phyloP scores from a whole-genome alignment of 23 tunicate genomes.

The Ascidia mentula region DNA sequence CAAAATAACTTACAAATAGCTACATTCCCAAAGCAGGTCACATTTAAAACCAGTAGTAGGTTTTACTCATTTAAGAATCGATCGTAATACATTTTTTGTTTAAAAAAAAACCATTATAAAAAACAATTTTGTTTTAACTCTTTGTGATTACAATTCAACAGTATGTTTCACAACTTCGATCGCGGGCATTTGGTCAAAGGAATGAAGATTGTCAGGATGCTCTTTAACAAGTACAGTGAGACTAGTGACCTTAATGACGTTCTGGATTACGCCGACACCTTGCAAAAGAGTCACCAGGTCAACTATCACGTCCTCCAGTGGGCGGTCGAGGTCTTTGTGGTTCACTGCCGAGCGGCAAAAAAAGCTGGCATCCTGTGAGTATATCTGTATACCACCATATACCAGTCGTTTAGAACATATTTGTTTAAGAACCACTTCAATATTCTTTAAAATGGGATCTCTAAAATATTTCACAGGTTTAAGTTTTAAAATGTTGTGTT shows the following conservation, averaged over 20 bases:
- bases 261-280: slow-evolving; percentile 65
- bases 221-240: slow-evolving; percentile 61
- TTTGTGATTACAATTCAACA: too few relatives aligned
- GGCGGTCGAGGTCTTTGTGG: slow-evolving; percentile 78
- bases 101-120: too few relatives aligned
- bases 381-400: not conserved
- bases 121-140: too few relatives aligned
- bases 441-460: too few relatives aligned
- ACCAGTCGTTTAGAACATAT: not conserved
- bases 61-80: too few relatives aligned
- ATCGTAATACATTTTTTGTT: too few relatives aligned
- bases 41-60: too few relatives aligned
- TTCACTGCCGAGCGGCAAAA: slow-evolving; percentile 52
- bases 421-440: not conserved
- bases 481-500: too few relatives aligned
- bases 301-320: slow-evolving; percentile 73
- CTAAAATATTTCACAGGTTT: too few relatives aligned
- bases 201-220: slow-evolving; percentile 40
- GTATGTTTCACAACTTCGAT: slow-evolving; percentile 30
- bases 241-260: slow-evolving; percentile 51
- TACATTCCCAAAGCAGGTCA: too few relatives aligned
- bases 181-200: slow-evolving; percentile 25
- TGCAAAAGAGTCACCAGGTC: slow-evolving; percentile 61
- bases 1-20: too few relatives aligned
- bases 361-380: slow-evolving; percentile 61